Conservation (phyloP, 2,797 vertebrate species). For the Austrolebias charrua region DNA sequence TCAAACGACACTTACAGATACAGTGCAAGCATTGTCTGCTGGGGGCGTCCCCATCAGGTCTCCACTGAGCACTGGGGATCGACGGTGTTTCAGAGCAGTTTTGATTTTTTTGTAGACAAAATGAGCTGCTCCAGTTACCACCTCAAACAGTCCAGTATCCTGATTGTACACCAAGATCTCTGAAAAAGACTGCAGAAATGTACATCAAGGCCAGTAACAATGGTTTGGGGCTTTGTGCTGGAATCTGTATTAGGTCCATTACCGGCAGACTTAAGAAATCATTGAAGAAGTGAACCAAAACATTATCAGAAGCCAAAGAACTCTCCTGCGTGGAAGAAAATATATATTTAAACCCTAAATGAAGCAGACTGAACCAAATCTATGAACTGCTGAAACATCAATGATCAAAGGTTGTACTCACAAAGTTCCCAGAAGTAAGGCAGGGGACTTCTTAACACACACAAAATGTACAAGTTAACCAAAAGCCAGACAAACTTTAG, state of each 20-base stretch:
- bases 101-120: conserved; percentile 75
- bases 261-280: conserved; percentile 89
- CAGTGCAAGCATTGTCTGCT: conserved; percentile 80
- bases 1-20: conserved; percentile 52
- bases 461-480: conserved; percentile 13
- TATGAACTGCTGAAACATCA: too few relatives aligned
- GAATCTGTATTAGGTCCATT: conserved; percentile 59
- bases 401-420: conserved; percentile 61
- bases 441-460: conserved; percentile 59
- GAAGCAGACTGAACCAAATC: background rate
- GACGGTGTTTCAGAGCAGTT: conserved; percentile 67
- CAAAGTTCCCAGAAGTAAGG: conserved; percentile 72
- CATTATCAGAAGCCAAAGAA: conserved; percentile 81
- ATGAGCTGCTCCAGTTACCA: conserved; percentile 75
- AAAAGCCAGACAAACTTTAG: background rate
- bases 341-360: background rate
- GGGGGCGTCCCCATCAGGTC: conserved; percentile 59
- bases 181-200: conserved; percentile 80
- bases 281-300: conserved; percentile 88
- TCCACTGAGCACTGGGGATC: conserved; percentile 68
- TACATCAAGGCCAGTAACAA: background rate
- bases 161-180: conserved; percentile 83
- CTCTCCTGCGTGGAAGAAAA: conserved; percentile 79
- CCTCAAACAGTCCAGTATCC: conserved; percentile 83
- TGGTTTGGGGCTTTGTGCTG: fast-evolving